Evolutionary conservation across 2,113 vertebrate species (phyloP).

Genomic region (Plecturocebus donacophilus): DNA sequence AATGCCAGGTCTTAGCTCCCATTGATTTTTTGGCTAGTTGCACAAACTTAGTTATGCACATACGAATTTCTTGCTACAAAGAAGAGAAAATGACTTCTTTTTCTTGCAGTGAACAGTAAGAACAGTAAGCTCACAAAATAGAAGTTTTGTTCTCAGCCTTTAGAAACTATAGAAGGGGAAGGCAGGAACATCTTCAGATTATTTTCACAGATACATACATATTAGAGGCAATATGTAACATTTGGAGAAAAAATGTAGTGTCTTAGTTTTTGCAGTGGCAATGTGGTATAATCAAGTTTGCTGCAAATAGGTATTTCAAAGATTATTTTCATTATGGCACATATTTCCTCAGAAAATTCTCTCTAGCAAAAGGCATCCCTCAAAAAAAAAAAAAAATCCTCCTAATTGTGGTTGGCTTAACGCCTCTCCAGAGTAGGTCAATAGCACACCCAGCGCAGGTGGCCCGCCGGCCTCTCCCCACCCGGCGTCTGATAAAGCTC

Average conservation of each 20-base stretch:
- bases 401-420: constrained; percentile 91
- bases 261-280: not conserved
- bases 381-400: constrained; percentile 5
- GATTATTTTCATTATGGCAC: not conserved
- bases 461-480: constrained; percentile 83
- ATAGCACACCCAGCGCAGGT: constrained; percentile 87
- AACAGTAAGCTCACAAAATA: not conserved
- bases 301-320: not conserved
- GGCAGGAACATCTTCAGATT: not conserved
- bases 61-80: not conserved
- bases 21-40: constrained; percentile 20
- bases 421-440: constrained; percentile 87
- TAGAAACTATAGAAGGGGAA: not conserved
- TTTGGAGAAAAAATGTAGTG: not conserved
- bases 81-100: not conserved
- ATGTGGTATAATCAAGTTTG: not conserved
- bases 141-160: not conserved
- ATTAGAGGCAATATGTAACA: not conserved
- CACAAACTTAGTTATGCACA: not conserved
- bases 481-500: constrained; percentile 91
- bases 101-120: not conserved
- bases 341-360: not conserved
- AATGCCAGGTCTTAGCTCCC: constrained; percentile 1
- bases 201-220: not conserved
- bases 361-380: not conserved